Evolutionary conservation across 2,888 invertebrate species (phyloP), one percentile per base, ranked within the genome.

Genomic region (Deilephila porcellus): DNA sequence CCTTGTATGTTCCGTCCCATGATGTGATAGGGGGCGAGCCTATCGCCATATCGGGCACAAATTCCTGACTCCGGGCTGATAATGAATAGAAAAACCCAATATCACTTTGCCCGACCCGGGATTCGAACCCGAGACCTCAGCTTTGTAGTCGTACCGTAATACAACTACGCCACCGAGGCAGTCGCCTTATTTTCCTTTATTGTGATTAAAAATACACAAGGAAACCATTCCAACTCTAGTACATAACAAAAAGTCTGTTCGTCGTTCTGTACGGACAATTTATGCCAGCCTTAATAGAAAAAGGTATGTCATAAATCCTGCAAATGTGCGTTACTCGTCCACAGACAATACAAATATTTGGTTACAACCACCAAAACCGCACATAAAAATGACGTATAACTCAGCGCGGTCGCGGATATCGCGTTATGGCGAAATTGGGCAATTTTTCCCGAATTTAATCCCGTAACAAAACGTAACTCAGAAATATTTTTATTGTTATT

Each of bases 311-410:
- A 87, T 89, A 89, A 88, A 89, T 90, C 81, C 82, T 76, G 74
- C 80, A 87, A 90, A 90, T 87, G 86, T 85, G 83, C 84, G 86
- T 84, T 85, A 81, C 86, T 85, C 86, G 82, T 84, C 83, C 83
- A 77, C 87, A 87, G 85, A 91, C 91, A 92, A 91, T 90, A 90
- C 90, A 91, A 91, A 92, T 91, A 91, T 91, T 92, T 91, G 86
- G 88, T 86, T 84, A 85, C 83, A 83, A 81, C 80, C 80, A 80
- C 83, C 80, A 81, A 81, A 83, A 83, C 81, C 84, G 85, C 83
- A 83, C 90, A 91, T 92, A 91, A 92, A 92, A 90, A 88, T 91
- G 91, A 92, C 86, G 86, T 85, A 91, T 88, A 80, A 82, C 83
- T 81, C 81, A 78, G 79, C 80, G 80, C 75, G 79, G 80, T 34